Evolutionary conservation across 2,113 vertebrate genomes (phyloP), one percentile per base, ranked within the genome.

Genomic region (Nipponia nippon): DNA sequence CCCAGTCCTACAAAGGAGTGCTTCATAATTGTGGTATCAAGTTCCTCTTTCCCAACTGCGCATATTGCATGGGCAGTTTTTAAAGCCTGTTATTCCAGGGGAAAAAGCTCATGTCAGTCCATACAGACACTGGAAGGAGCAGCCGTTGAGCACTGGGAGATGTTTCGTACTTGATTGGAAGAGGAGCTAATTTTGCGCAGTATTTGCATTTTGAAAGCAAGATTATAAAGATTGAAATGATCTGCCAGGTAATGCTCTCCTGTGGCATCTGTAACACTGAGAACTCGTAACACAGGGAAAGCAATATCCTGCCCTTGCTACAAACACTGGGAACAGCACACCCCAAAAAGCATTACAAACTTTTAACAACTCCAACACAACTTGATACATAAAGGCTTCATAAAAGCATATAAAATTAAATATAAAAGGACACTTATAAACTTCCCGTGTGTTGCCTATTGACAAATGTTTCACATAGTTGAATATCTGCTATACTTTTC

Each of bases 111-210:
- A 2, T 6, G 5, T 42, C 30, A 6, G 20, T 40, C 80, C 22
- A 1, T 10, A 32, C 22, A 38, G 36, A 56, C 46, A 23, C 19
- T 36, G 50, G 53, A 61, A 87, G 50, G 25, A 73, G 49, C 49
- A 26, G 46, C 25, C 10, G 2, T 9, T 71, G 69, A 83, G 52
- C 52, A 17, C 25, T 26, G 36, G 32, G 32, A 72, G 9, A n/a
- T 26, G 25, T 49, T 53, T 34, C 0, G 0, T 21, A 10, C 8
- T 32, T 23, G 44, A 26, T 76, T 30, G 20, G 23, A 42, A 49
- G 21, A 17, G 83, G 8, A 83, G 16, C 4, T 65, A 7, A 27
- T 55, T 36, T 83, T 55, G 11, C 49, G 34, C 23, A 13, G 20
- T 5, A 11, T 73, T 27, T 70, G 26, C 11, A 42, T 65, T 89